These are phyloP conservation scores for Corythucha ciliata DNA, from an alignment of 2,888 invertebrate genomes.

Conservation along the genomic window DNA sequence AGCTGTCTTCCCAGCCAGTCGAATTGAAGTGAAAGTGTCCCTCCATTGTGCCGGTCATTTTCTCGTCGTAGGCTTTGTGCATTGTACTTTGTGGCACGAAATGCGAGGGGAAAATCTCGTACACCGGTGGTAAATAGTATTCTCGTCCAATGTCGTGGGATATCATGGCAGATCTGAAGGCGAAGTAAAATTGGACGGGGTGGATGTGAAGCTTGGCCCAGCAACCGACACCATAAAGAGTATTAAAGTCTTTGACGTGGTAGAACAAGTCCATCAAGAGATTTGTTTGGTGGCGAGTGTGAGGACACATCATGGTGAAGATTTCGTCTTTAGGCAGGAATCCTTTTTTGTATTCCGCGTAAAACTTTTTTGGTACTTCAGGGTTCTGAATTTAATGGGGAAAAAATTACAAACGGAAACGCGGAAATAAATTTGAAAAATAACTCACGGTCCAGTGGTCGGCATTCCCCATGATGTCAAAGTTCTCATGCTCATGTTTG, in stretches of 20 bases:
- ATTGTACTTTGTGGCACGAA: constrained; percentile 19
- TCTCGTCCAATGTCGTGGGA: constrained; percentile 13
- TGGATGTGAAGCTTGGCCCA: constrained; percentile 49
- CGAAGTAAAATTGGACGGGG: constrained; percentile 51
- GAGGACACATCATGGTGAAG: constrained; percentile 53
- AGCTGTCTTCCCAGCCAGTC: constrained; percentile 28
- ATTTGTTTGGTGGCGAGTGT: constrained; percentile 53
- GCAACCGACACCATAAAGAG: constrained; percentile 50
- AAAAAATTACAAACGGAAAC: neutral
- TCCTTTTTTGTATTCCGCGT: constrained; percentile 48
- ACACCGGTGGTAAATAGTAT: constrained; percentile 15
- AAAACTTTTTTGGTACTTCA: constrained; percentile 50
- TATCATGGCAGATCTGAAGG: constrained; percentile 39
- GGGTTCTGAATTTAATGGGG: constrained; percentile 42
- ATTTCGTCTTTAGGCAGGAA: constrained; percentile 49
- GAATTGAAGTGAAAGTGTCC: constrained; percentile 27
- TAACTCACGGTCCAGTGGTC: constrained; percentile 25
- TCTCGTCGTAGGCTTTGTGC: constrained; percentile 14
- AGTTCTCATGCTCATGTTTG: constrained; percentile 23
- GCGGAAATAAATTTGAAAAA: too few species aligned
- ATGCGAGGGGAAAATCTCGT: constrained; percentile 22
- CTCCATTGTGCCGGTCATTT: constrained; percentile 2
- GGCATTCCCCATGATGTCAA: constrained; percentile 22
- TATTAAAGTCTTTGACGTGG: constrained; percentile 60
- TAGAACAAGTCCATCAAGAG: constrained; percentile 57